Conservation (phyloP, 2,797 vertebrate species). For the Galago senegalensis region DNA sequence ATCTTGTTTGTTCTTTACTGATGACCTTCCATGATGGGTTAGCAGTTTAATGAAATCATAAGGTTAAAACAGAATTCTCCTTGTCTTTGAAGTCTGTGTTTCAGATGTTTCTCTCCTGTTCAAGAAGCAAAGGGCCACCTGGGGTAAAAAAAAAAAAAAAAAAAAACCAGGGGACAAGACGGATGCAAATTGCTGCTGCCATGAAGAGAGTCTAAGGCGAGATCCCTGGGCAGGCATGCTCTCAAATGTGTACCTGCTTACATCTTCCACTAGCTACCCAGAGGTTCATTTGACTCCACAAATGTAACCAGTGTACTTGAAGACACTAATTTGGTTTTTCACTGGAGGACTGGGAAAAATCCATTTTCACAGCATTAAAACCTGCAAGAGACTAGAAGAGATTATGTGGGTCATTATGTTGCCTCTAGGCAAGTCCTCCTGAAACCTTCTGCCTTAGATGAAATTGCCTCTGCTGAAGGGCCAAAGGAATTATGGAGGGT, state of each 20-base stretch:
- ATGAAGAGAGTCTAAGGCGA: background rate
- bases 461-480: background rate
- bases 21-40: constrained; percentile 80
- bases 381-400: background rate
- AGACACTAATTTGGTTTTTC: constrained; percentile 30
- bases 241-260: background rate
- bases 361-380: constrained; percentile 45
- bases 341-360: background rate
- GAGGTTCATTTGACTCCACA: background rate
- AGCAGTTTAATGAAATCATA: constrained; percentile 75
- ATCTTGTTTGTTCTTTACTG: constrained; percentile 84
- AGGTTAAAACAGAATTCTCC: constrained; percentile 71
- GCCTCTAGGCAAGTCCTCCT: constrained; percentile 14
- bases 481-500: background rate
- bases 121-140: background rate
- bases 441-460: background rate
- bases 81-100: constrained; percentile 71
- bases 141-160: background rate
- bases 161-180: background rate
- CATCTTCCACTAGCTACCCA: background rate
- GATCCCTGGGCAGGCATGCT: rapidly evolving
- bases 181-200: background rate
- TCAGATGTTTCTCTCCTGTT: constrained; percentile 54
- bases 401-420: constrained; percentile 6
- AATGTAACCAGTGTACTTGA: background rate